These are phyloP conservation scores for Numenius phaeopus DNA, from an alignment of 2,797 vertebrate genomes.

Conservation along the genomic window DNA sequence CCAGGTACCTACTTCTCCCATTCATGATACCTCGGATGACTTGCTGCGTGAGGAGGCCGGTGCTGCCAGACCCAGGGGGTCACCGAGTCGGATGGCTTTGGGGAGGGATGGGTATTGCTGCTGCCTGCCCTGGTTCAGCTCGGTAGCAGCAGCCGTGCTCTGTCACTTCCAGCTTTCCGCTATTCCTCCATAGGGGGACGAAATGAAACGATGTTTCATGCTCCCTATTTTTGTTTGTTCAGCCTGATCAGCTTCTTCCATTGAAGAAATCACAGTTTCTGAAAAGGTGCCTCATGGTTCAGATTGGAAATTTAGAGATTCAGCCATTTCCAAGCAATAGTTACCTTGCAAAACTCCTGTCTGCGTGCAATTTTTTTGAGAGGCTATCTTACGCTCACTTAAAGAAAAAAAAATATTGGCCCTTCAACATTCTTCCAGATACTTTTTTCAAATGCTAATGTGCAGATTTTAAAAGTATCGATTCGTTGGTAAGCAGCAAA, in stretches of 20 bases:
- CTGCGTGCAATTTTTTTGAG: not conserved
- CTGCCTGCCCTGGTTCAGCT: not conserved
- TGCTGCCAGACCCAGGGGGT: not conserved
- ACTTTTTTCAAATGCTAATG: not conserved
- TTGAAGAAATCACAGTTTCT: not conserved
- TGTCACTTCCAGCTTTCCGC: not conserved
- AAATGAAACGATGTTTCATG: not conserved
- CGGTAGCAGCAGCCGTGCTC: not conserved
- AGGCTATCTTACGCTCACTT: not conserved
- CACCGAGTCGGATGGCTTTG: not conserved
- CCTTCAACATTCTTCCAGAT: not conserved
- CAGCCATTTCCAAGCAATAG: not conserved
- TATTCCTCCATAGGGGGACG: not conserved
- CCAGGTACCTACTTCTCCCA: not conserved
- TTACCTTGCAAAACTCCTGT: not conserved
- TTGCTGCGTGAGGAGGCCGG: not conserved
- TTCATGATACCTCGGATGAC: not conserved
- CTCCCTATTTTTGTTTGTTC: not conserved
- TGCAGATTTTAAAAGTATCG: not conserved
- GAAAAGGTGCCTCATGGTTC: not conserved
- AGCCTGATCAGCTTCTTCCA: not conserved
- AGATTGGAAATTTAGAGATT: not conserved
- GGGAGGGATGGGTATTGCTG: rapidly evolving
- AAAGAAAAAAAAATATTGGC: not conserved
- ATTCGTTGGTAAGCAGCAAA: not conserved